Base-by-base conservation (phyloP, 2,113 vertebrate genomes). In the Rallus limicola region DNA sequence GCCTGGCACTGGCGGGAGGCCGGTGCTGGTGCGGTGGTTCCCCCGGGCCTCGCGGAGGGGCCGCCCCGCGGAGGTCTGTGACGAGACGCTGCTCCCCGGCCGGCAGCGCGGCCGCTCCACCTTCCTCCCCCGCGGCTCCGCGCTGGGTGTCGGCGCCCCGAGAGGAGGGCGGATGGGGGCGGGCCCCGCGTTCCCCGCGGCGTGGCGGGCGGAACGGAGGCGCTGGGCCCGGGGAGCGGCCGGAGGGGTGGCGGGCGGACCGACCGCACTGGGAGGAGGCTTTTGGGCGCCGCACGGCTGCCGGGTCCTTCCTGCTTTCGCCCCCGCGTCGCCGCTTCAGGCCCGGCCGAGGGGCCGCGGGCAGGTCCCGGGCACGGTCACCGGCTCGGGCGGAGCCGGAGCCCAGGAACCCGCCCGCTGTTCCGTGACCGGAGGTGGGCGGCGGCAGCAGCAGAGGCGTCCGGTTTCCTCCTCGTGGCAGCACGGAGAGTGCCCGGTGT, bases 241-340 rank as follows among this genome's bases (percentile, higher is more conserved):
- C 68, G 64, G 56, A 11, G 29, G 16, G 28, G 28, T 14, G 60
- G 62, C 24, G 28, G 14, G 17, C n/a, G 89, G 75, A 65, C 34
- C 29, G 15, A 65, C 34, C 29, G 12, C 44, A 33, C 26, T 7
- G 13, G 6, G 53, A 14, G 55, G 56, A 70, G 9, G 25, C 8
- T 2, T 59, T 40, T 8, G 36, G 16, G 62, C 26, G 20, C 33
- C 1, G 83, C 60, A 18, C 56, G 10, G 21, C 40, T 18, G 6
- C 18, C 9, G 4, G 23, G 25, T 16, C 24, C 12, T 11, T 4
- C 18, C 10, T 3, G 2, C 10, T 13, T 10, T 4, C 24, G 5
- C 4, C 4, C 8, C 8, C 5, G 33, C 15, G 36, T 19, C 16
- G 5, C 4, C 6, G 16, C 4, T 21, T 11, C 14, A 11, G 33